Percentiles rank a stretch among this genome's conserved stretches.
phyloP scores from a whole-genome alignment of 2,797 vertebrate species.

The Toxotes lorentzi region DNA sequence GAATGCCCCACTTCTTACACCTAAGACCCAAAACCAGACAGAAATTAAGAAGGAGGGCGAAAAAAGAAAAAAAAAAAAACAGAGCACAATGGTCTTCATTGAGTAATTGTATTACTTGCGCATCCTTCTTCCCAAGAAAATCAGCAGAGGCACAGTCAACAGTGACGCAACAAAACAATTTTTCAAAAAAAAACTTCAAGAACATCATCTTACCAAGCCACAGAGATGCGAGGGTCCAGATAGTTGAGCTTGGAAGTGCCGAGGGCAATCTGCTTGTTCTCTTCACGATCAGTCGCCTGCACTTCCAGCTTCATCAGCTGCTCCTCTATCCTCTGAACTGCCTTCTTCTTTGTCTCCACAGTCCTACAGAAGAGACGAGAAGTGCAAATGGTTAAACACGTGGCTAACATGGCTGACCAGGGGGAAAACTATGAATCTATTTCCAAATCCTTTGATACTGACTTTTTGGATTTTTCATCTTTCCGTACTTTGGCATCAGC shows the following conservation, averaged over 20 bases:
- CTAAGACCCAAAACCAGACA: constrained; percentile 71
- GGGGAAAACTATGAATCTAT: neutral
- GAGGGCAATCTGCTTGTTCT: constrained; percentile 98
- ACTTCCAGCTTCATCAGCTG: constrained; percentile 98
- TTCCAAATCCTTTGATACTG: constrained; percentile 65
- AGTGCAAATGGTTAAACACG: neutral
- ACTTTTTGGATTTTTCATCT: constrained; percentile 98
- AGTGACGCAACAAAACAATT: neutral
- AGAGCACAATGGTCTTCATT: neutral
- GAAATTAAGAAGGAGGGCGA: neutral
- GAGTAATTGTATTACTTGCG: neutral
- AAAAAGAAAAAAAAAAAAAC: neutral
- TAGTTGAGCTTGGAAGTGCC: constrained; percentile 99
- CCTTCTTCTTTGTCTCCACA: constrained; percentile 95
- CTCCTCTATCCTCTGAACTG: constrained; percentile 94
- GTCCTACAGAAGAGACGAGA: constrained; percentile 75
- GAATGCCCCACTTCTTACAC: constrained; percentile 96
- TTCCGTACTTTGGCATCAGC: constrained; percentile 96
- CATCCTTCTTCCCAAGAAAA: neutral
- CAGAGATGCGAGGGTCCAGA: constrained; percentile 96
- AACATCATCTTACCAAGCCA: constrained; percentile 90
- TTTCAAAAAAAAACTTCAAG: neutral
- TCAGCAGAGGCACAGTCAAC: neutral
- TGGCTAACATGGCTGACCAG: neutral
- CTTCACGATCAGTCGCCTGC: constrained; percentile 96